phyloP scores from a whole-genome alignment of 2,888 invertebrate species.

The Dermolepida albohirtum region DNA sequence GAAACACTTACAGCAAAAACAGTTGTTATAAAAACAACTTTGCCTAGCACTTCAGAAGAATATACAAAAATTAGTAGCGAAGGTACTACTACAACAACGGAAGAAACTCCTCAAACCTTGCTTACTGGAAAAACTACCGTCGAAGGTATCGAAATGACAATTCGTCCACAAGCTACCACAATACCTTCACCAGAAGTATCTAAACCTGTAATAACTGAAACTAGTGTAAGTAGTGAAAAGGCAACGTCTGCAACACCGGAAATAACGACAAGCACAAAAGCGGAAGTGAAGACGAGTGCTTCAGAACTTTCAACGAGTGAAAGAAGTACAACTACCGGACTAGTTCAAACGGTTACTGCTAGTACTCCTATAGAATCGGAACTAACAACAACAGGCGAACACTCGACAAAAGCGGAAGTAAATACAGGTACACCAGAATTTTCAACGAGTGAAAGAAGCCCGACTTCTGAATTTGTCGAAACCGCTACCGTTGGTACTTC shows the following conservation, averaged over 20 bases:
- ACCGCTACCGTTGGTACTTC: too few relatives aligned
- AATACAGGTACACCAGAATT: too few relatives aligned
- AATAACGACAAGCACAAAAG: too few relatives aligned
- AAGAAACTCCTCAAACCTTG: background rate
- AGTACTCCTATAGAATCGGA: too few relatives aligned
- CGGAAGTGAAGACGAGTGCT: too few relatives aligned
- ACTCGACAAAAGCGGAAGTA: too few relatives aligned
- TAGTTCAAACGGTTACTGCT: too few relatives aligned
- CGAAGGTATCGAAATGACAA: slow-evolving; percentile 16
- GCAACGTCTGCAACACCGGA: background rate
- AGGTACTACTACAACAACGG: slow-evolving; percentile 27
- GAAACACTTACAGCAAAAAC: slow-evolving; percentile 17
- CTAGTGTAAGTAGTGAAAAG: slow-evolving; percentile 9
- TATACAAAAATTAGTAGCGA: background rate
- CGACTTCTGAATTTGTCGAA: too few relatives aligned
- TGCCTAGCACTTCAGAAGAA: background rate
- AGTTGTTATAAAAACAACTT: background rate
- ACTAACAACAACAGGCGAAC: too few relatives aligned
- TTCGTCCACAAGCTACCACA: background rate
- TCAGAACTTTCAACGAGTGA: too few relatives aligned
- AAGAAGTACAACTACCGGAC: too few relatives aligned
- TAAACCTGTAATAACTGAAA: slow-evolving; percentile 26
- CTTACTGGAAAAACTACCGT: slow-evolving; percentile 9
- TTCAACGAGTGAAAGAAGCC: too few relatives aligned
- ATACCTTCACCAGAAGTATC: slow-evolving; percentile 31